Percentiles rank a stretch among this genome's conserved stretches.
Evolutionary conservation across 2,113 vertebrate genomes (phyloP).

Genomic region (Alethe castanea): DNA sequence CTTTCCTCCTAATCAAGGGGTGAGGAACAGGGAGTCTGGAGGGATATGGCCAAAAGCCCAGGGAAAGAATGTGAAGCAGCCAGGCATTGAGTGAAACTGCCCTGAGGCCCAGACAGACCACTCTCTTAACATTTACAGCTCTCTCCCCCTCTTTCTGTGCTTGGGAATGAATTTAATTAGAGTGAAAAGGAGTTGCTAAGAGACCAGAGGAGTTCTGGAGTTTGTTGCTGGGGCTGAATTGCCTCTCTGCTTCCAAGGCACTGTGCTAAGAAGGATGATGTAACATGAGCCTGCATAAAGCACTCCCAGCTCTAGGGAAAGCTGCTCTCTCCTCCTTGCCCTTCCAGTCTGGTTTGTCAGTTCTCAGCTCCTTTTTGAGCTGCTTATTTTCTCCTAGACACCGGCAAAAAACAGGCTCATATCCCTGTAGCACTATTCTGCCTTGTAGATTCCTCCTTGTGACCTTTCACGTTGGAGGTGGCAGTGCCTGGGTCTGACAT

Average conservation of each 20-base stretch:
- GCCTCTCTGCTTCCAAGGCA: neutral
- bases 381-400: neutral
- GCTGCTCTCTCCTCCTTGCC: neutral
- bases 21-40: neutral
- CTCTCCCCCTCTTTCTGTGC: conserved; percentile 10
- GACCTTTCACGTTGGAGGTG: neutral
- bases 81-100: neutral
- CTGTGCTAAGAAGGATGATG: neutral
- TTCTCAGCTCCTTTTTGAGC: neutral
- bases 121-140: neutral
- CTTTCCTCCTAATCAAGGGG: neutral
- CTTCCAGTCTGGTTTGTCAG: neutral
- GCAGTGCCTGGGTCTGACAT: neutral
- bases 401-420: accelerated
- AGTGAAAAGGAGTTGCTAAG: conserved; percentile 60
- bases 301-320: neutral
- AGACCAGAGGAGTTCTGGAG: conserved; percentile 47
- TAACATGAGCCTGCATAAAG: neutral
- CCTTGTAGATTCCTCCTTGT: neutral
- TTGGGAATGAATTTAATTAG: conserved; percentile 51
- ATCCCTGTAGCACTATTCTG: neutral
- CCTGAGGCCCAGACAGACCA: neutral
- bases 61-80: neutral
- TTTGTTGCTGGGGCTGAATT: conserved; percentile 47
- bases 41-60: neutral